Conservation (phyloP, 2,888 invertebrate genomes). For the Nomada fucata region DNA sequence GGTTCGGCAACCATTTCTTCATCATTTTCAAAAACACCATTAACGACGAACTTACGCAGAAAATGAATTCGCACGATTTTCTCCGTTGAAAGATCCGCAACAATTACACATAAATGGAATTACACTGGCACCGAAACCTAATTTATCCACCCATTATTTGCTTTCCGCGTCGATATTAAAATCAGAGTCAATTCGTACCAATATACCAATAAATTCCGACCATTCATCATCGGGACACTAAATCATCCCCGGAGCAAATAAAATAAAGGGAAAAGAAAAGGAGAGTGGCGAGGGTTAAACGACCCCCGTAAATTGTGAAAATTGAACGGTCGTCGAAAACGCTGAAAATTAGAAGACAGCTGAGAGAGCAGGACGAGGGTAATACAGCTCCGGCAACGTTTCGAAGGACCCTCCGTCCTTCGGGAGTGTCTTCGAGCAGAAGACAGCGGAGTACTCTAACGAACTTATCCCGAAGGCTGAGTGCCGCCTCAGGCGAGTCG, state of each 20-base stretch:
- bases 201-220: background rate
- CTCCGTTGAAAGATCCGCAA: background rate
- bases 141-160: background rate
- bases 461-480: slow-evolving; percentile 77
- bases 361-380: slow-evolving; percentile 46
- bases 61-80: too few species aligned
- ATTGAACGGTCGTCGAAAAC: slow-evolving; percentile 67
- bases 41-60: too few species aligned
- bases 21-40: too few species aligned
- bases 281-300: slow-evolving; percentile 28
- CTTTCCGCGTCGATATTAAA: background rate
- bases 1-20: too few species aligned
- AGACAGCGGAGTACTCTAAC: slow-evolving; percentile 73
- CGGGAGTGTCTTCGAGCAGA: slow-evolving; percentile 73
- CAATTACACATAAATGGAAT: background rate
- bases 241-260: slow-evolving; percentile 17
- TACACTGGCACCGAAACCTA: background rate
- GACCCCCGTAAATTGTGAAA: slow-evolving; percentile 60
- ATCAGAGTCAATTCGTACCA: background rate
- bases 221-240: slow-evolving; percentile 11
- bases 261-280: background rate
- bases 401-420: slow-evolving; percentile 69
- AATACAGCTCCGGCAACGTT: slow-evolving; percentile 51
- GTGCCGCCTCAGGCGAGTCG: slow-evolving; percentile 63
- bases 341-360: slow-evolving; percentile 64